Evolutionary conservation across 1,140 invertebrate genomes (phyloP).

Genomic region (Drosophila novamexicana): DNA sequence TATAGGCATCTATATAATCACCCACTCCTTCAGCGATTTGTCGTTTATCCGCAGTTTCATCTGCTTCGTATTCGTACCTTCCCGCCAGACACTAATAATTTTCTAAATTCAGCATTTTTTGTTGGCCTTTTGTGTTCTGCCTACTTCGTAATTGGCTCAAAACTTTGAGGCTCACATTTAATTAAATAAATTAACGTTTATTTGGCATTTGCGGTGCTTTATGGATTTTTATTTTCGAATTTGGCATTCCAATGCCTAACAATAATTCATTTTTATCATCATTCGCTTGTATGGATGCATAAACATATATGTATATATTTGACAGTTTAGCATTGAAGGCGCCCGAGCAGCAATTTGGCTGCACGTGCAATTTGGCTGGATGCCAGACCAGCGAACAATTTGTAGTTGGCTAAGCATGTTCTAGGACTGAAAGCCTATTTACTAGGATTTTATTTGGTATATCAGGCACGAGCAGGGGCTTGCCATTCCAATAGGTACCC

Average conservation of each 20-base stretch:
- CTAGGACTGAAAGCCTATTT: too few species aligned
- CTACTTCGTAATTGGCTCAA: constrained; percentile 59
- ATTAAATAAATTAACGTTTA: constrained; percentile 71
- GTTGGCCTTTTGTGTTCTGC: constrained; percentile 7
- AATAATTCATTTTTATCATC: neutral
- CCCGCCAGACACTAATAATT: constrained; percentile 65
- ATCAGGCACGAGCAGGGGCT: too few species aligned
- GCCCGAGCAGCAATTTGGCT: too few species aligned
- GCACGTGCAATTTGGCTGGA: too few species aligned
- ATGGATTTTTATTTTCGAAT: constrained; percentile 31
- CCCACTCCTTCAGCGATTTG: constrained; percentile 45
- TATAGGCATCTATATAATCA: constrained; percentile 32
- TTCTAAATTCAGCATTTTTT: constrained; percentile 51
- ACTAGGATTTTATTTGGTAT: too few species aligned
- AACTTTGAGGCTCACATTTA: constrained; percentile 36
- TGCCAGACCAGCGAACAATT: too few species aligned
- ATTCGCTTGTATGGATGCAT: neutral
- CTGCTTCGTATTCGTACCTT: constrained; percentile 4
- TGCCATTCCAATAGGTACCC: neutral
- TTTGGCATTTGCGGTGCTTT: constrained; percentile 35
- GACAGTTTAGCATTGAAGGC: neutral
- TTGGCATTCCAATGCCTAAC: constrained; percentile 18
- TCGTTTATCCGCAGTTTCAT: constrained; percentile 63
- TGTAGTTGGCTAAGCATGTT: too few species aligned
- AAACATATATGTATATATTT: neutral